Base-by-base conservation (phyloP, 2,888 invertebrate genomes). In the Perizoma flavofasciatum region DNA sequence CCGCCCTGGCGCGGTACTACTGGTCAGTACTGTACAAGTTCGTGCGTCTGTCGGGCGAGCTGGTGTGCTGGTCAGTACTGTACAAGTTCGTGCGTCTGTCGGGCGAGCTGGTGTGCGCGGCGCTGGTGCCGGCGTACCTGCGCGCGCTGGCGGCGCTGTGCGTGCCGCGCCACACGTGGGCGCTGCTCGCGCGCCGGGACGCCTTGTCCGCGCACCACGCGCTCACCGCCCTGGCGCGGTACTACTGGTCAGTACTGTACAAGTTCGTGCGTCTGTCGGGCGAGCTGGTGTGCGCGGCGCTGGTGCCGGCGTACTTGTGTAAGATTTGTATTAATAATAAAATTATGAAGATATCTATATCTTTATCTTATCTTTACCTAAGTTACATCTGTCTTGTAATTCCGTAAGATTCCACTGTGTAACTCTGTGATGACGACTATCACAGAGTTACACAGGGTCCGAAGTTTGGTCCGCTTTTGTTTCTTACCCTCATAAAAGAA, bases 51-150 rank as follows among this genome's bases (percentile, higher is more conserved):
- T n/a, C n/a, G n/a, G n/a, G n/a, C n/a, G n/a, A n/a, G n/a, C n/a
- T n/a, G n/a, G n/a, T n/a, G n/a, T n/a, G n/a, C n/a, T n/a, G n/a
- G n/a, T n/a, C n/a, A n/a, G n/a, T n/a, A n/a, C 89, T 98, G 43
- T 97, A 96, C 89, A 98, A 98, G 91, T 98, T 99, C 86, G 95
- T 98, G 40, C 94, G 97, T 0, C 92, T 97, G 65, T 96, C 98
- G 46, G 97, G 98, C 48, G 97, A 97, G 85, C 93, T 97, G 78
- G 92, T 98, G 64, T 96, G 97, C 6, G 94, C 97, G 5, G 95
- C 96, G 22, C 88, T 98, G 54, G 97, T 98, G 83, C 96, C 96
- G 4, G 96, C 97, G 0, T 98, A 98, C 88, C 92, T 98, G 66
- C 95, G 95, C 70, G 97, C 98, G 95, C 92, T 98, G 69, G 94